Evolutionary conservation across 2,797 vertebrate species (phyloP).

Genomic region (Gadopsis marmoratus): DNA sequence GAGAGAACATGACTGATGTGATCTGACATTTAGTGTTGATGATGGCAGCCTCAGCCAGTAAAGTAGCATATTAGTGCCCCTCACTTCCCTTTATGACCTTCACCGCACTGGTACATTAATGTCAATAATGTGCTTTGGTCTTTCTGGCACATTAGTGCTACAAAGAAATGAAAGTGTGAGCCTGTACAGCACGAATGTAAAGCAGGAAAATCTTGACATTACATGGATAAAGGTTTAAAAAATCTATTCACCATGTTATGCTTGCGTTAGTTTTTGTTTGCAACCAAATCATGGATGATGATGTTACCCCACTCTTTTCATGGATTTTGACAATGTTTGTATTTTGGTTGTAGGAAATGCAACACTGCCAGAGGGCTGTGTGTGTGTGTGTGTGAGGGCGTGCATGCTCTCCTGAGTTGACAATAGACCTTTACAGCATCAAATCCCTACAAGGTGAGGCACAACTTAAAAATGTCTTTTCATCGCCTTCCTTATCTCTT

Average conservation of each 20-base stretch:
- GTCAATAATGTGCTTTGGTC: conserved; percentile 34
- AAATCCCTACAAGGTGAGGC: conserved; percentile 83
- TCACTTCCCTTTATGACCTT: conserved; percentile 36
- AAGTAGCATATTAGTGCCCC: conserved; percentile 31
- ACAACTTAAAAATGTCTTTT: conserved; percentile 80
- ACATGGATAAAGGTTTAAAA: conserved; percentile 33
- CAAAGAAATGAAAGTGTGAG: conserved; percentile 23
- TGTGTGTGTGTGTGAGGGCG: conserved; percentile 49
- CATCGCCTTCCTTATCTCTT: conserved; percentile 81
- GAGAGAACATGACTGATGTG: conserved; percentile 32
- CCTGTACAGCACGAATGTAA: conserved; percentile 19
- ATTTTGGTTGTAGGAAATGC: conserved; percentile 64
- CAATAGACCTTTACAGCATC: conserved; percentile 80
- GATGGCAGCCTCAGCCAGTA: conserved; percentile 28
- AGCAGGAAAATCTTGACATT: conserved; percentile 34
- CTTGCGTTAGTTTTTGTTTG: conserved; percentile 44
- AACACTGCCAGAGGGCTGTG: conserved; percentile 75
- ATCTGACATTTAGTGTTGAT: conserved; percentile 54
- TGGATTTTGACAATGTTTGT: conserved; percentile 71
- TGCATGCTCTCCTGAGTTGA: conserved; percentile 73
- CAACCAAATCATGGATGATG: conserved; percentile 59
- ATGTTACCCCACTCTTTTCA: conserved; percentile 61
- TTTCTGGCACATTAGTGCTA: conserved; percentile 36
- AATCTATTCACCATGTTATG: conserved; percentile 21
- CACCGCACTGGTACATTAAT: conserved; percentile 29